Evolutionary conservation across 2,113 vertebrate genomes (phyloP), one percentile per base, ranked within the genome.

Genomic region (Haliaeetus leucogaster): DNA sequence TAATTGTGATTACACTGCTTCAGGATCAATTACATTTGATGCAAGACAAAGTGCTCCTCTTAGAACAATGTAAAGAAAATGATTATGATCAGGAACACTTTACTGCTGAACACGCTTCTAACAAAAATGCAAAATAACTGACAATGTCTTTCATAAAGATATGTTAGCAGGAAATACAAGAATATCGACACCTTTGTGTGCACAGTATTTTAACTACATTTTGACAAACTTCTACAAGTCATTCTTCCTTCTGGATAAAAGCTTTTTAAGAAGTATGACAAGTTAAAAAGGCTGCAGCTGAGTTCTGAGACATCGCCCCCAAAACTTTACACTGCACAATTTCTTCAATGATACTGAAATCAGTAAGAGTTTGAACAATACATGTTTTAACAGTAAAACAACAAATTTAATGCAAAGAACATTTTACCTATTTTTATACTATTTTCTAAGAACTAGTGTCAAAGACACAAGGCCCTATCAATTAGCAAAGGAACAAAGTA

Each of bases 1-100:
- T 99, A 99, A 99, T 99, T 99, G 99, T 99, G 99, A 99, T 99
- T 99, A 99, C 98, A 98, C 97, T 97, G 98, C 98, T 98, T 98
- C 96, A 98, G 98, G 98, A 99, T 99, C 99, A 99, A 99, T 99
- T 97, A 98, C 90, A 98, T 98, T 97, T 99, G 99, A 99, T 98
- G 98, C 96, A 99, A 98, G 98, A 98, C 97, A 98, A 98, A 98
- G 98, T 96, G 97, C 89, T 98, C 97, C 91, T 98, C 98, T 98
- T 97, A 96, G 96, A 98, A 97, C 92, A 98, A 96, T 26, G 65
- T 94, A 89, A 96, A 98, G 95, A 97, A 97, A 97, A 97, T 96
- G 59, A 96, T 98, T 98, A 98, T 97, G 97, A 98, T 98, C 89
- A 93, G 92, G 90, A 96, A 94, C 93, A 89, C 40, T 95, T 97